These are phyloP conservation scores for Megalops cyprinoides DNA, from an alignment of 2,797 vertebrate species.

Conservation along the genomic window DNA sequence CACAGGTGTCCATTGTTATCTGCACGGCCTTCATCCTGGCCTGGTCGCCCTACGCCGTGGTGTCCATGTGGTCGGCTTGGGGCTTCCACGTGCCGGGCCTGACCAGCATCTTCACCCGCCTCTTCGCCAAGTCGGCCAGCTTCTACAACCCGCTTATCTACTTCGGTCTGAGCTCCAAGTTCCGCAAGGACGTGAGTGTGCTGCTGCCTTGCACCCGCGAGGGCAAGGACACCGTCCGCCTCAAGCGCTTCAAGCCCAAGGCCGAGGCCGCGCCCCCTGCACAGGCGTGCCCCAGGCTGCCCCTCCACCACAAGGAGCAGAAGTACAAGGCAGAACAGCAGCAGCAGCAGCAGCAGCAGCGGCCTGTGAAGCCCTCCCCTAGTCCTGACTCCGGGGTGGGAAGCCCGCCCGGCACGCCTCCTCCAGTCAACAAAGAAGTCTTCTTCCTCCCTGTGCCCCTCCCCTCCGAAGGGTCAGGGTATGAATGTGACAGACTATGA, in stretches of 20 bases:
- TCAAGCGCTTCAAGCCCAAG: constrained; percentile 79
- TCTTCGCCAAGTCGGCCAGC: constrained; percentile 86
- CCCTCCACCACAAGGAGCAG: constrained; percentile 42
- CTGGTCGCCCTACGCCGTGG: constrained; percentile 91
- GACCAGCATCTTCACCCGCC: constrained; percentile 84
- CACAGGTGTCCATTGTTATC: constrained; percentile 84
- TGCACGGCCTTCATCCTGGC: constrained; percentile 85
- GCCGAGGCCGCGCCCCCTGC: constrained; percentile 45
- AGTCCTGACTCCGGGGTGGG: constrained; percentile 69
- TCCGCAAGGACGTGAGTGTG: constrained; percentile 75
- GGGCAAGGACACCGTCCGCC: constrained; percentile 72
- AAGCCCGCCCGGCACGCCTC: constrained; percentile 68
- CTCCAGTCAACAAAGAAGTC: constrained; percentile 59
- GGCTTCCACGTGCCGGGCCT: constrained; percentile 80
- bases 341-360: no score
- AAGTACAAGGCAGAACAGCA: constrained; percentile 45
- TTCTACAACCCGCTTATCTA: constrained; percentile 90
- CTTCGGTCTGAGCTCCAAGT: constrained; percentile 88
- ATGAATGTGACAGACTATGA: constrained; percentile 82
- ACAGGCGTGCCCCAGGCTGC: neutral
- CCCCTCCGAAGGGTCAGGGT: constrained; percentile 73
- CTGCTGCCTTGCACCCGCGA: constrained; percentile 75
- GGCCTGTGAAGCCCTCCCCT: constrained; percentile 41
- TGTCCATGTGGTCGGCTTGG: constrained; percentile 88
- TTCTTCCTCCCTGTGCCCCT: constrained; percentile 65